Base-by-base conservation (phyloP, 2,113 vertebrate genomes). In the Pyrgilauda ruficollis region DNA sequence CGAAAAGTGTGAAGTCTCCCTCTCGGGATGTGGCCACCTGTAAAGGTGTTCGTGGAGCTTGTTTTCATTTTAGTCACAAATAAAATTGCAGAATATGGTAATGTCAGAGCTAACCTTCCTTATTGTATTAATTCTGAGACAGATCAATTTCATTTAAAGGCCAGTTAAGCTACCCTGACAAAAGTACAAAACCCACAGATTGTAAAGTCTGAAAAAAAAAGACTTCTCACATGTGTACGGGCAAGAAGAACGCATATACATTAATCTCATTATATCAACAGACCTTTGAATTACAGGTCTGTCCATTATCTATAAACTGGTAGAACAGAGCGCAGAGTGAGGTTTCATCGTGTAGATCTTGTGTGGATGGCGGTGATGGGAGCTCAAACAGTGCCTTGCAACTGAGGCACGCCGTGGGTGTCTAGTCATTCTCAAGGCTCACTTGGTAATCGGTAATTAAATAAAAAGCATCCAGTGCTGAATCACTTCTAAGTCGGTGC, bases 21-120 rank as follows among this genome's bases (percentile, higher is more conserved):
- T 31, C 6, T 62, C 7, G 1, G 28, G 26, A 6, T 26, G n/a
- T 14, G 12, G 8, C 15, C 1, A 0, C 52, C 20, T 19, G 0
- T 28, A 21, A 81, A 41, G 22, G 2, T 37, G 31, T 30, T 63
- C 0, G 1, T 16, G 63, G 20, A 59, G 28, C 22, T 77, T 16
- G 7, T 62, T 85, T 74, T 55, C 7, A 6, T 77, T 87, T 64
- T 44, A 75, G 31, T 35, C 8, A 18, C 10, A 3, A 28, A 2
- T 55, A 63, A 28, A 20, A n/a, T 4, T 18, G 28, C 8, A 47
- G 69, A 8, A 37, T 31, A 30, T 43, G 39, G 24, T 79, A 61
- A 50, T 7, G 13, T 8, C 59, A 24, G 58, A 59, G 6, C 31
- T 77, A 46, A 50, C 39, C 16, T 50, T 43, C 17, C 24, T 46